Conservation (phyloP, 2,888 invertebrate genomes). For the Alentia gelatinosa region DNA sequence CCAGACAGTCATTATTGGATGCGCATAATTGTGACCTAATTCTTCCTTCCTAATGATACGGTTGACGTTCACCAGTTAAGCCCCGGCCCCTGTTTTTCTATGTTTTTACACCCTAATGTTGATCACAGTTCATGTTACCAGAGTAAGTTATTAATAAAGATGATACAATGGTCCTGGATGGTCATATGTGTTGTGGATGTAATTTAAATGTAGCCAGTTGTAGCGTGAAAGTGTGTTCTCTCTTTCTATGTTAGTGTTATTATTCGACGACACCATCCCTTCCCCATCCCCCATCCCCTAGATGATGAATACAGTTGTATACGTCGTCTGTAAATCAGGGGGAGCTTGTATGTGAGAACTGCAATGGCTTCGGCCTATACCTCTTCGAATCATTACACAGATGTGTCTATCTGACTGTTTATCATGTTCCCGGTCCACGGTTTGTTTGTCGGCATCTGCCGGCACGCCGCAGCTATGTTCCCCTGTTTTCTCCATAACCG, state of each 20-base stretch:
- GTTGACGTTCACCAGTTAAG: background rate
- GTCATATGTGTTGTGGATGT: slow-evolving; percentile 51
- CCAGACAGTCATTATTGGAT: background rate
- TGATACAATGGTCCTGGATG: slow-evolving; percentile 47
- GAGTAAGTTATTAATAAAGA: slow-evolving; percentile 39
- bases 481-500: background rate
- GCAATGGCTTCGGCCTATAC: background rate
- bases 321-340: slow-evolving; percentile 26
- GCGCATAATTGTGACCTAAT: slow-evolving; percentile 5
- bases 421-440: background rate
- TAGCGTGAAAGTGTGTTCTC: slow-evolving; percentile 51
- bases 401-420: slow-evolving; percentile 40
- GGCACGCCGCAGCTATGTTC: background rate
- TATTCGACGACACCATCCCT: background rate
- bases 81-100: slow-evolving; percentile 20
- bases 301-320: slow-evolving; percentile 28
- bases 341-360: slow-evolving; percentile 13
- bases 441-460: background rate
- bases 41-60: slow-evolving; percentile 1
- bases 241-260: slow-evolving; percentile 51
- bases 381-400: slow-evolving; percentile 13
- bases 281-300: too few relatives aligned
- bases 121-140: slow-evolving; percentile 45
- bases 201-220: slow-evolving; percentile 52
- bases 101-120: slow-evolving; percentile 49